Evolutionary conservation across 2,888 invertebrate genomes (phyloP).

Genomic region (Drosophila percnosoma): DNA sequence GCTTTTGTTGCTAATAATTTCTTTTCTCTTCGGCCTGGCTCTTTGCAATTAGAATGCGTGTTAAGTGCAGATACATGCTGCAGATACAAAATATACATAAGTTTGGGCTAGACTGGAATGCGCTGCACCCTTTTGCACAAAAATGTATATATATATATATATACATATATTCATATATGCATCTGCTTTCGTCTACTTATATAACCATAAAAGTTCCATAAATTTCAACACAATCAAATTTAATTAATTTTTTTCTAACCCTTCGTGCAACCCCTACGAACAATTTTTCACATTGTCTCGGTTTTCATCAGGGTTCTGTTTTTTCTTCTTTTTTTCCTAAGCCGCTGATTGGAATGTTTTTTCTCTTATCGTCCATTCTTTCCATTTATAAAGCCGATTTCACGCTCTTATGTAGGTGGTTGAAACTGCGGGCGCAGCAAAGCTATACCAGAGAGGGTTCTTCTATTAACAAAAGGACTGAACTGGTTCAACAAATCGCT

Average conservation of each 20-base stretch:
- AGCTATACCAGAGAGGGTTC: conserved; percentile 29
- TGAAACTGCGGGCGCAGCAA: conserved; percentile 34
- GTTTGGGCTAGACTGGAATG: conserved; percentile 38
- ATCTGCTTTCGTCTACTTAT: conserved; percentile 9
- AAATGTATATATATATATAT: not conserved
- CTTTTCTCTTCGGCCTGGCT: conserved; percentile 61
- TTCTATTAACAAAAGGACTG: conserved; percentile 40
- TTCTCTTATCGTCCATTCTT: conserved; percentile 21
- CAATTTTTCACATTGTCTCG: conserved; percentile 54
- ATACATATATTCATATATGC: not conserved
- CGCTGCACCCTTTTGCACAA: conserved; percentile 45
- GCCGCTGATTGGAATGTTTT: conserved; percentile 79
- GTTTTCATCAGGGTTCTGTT: conserved; percentile 50
- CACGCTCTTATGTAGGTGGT: conserved; percentile 67
- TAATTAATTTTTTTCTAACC: conserved; percentile 71
- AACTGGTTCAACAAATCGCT: conserved; percentile 48
- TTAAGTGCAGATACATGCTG: conserved; percentile 77
- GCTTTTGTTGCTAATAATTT: conserved; percentile 81
- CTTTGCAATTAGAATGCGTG: conserved; percentile 84
- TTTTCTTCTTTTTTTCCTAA: conserved; percentile 40
- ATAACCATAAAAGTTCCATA: conserved; percentile 51
- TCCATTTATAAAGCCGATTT: conserved; percentile 65
- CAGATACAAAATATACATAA: conserved; percentile 38
- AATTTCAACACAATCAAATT: conserved; percentile 76
- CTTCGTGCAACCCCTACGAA: conserved; percentile 51